Base-by-base conservation (phyloP, 92 coral and sea anemone species). In the Porites cylindrica region DNA sequence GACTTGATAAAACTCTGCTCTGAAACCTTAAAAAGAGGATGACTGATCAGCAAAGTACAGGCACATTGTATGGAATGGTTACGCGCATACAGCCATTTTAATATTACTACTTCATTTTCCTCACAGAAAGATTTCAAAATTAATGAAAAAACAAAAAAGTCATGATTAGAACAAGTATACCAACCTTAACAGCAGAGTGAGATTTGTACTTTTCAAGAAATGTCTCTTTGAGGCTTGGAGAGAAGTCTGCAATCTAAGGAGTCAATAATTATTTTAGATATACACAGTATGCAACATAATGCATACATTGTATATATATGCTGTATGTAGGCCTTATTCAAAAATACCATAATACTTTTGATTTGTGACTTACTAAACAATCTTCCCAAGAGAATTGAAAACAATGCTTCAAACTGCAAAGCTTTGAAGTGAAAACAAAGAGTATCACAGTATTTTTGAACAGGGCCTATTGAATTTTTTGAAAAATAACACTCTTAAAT, bases 221-320 rank as follows among this genome's bases (percentile, higher is more conserved):
- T 87, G 94, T 86, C 47, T 97, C 89, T 51, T 90, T 88, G 16
- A 97, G 86, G 23, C 66, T 38, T 1, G 93, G 96, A 3, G 97
- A 92, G 73, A 97, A 93, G 51, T 90, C 96, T 70, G 90, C 87
- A 72, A 97, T 86, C 99, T 97, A 52, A 9, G 13, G 75, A 38
- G 20, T 29, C 11, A 8, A 70, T 62, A 8, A 38, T 38, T 38
- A 38, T 38, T 38, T 38, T 38, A 38, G 47, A 38, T 38, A 4
- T 38, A 38, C 6, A 38, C 47, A 38, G 47, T 38, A 38, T 38
- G 47, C 47, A 38, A 38, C 47, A 38, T 38, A 38, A 38, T 38
- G 47, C 47, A 38, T 38, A 38, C 47, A 38, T 0, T 38, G 47
- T 38, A 29, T 0, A 29, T 38, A 38, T 5, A 38, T 38, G 47